These are phyloP conservation scores for Percina caprodes DNA, from an alignment of 2,113 vertebrate species.

Conservation along the genomic window DNA sequence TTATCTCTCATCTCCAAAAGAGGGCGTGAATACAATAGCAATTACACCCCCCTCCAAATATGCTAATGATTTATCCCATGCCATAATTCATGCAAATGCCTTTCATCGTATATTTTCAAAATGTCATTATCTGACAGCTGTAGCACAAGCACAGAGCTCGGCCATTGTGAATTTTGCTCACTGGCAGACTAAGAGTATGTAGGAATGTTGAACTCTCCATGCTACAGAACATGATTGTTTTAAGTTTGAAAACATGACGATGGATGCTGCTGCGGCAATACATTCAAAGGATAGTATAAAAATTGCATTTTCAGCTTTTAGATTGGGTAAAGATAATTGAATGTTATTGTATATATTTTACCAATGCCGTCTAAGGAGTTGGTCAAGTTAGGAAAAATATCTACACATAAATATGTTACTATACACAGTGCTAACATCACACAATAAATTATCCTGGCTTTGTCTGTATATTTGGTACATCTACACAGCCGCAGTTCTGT, in stretches of 20 bases:
- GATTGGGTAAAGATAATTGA: conserved; percentile 15
- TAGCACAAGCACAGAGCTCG: conserved; percentile 48
- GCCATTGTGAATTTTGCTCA: conserved; percentile 62
- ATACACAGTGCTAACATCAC: neutral
- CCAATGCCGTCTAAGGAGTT: neutral
- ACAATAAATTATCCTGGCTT: neutral
- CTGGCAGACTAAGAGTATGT: conserved; percentile 57
- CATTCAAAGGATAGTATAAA: conserved; percentile 29
- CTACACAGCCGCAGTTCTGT: neutral
- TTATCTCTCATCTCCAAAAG: conserved; percentile 40
- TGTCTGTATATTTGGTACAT: conserved; percentile 1
- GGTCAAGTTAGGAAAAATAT: conserved; percentile 4
- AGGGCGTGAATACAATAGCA: conserved; percentile 35
- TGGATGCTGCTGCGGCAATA: conserved; percentile 43
- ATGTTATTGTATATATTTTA: conserved; percentile 21
- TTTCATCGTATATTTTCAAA: conserved; percentile 65
- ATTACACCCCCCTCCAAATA: conserved; percentile 25
- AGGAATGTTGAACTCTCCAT: conserved; percentile 50
- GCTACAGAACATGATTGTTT: conserved; percentile 62
- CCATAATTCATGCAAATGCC: conserved; percentile 66
- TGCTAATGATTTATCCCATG: conserved; percentile 45
- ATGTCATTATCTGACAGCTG: conserved; percentile 70
- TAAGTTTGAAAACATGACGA: conserved; percentile 54
- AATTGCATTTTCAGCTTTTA: conserved; percentile 26
- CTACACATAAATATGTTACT: neutral